Percentiles rank a stretch among this genome's conserved stretches.
phyloP scores from a whole-genome alignment of 2,888 invertebrate genomes.

The Synergus laeviventris region DNA sequence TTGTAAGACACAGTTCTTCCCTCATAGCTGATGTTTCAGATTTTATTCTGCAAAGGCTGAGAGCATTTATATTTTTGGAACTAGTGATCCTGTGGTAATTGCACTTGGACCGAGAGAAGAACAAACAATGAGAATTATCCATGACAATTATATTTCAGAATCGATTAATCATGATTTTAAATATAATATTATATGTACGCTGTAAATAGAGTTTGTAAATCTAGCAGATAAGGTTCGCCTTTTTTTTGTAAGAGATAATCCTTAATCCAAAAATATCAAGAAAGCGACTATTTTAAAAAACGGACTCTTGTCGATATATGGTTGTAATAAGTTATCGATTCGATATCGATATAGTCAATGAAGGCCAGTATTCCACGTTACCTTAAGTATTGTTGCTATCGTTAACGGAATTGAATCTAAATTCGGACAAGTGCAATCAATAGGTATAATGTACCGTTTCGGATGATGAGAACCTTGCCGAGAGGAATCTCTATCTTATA shows the following conservation, averaged over 20 bases:
- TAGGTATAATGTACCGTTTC: conserved; percentile 8
- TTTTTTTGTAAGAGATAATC: neutral
- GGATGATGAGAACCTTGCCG: neutral
- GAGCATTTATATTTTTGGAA: conserved; percentile 11
- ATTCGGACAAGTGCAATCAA: conserved; percentile 51
- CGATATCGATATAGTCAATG: conserved; percentile 58
- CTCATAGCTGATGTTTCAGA: conserved; percentile 22
- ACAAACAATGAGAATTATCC: neutral
- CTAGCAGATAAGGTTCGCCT: neutral
- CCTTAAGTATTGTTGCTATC: conserved; percentile 41
- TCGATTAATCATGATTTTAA: neutral
- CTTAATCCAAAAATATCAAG: neutral
- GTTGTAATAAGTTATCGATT: conserved; percentile 38
- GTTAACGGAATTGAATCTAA: conserved; percentile 45
- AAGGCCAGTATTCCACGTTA: conserved; percentile 64
- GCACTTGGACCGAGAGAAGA: neutral
- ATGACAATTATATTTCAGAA: neutral
- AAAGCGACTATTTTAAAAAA: neutral
- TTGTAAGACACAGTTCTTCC: conserved; percentile 34
- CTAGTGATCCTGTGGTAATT: neutral
- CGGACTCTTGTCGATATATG: conserved; percentile 39
- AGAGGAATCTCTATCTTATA: conserved; percentile 30
- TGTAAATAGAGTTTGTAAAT: neutral
- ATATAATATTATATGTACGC: neutral
- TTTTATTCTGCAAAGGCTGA: conserved; percentile 12